Base-by-base conservation (phyloP, 1,140 invertebrate genomes). In the Papilio xuthus region DNA sequence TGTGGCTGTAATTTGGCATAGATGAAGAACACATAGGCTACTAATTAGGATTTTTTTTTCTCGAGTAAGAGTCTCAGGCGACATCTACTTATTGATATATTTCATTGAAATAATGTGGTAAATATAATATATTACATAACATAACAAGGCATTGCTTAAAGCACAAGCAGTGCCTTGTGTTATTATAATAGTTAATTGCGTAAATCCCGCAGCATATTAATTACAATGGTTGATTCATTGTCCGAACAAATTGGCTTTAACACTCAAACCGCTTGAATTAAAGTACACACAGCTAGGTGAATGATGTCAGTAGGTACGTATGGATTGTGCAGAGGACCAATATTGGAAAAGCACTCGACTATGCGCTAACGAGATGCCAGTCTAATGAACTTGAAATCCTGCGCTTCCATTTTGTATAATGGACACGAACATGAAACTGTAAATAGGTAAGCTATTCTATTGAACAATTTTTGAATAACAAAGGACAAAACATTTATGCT, bases 311-410 rank as follows among this genome's bases (percentile, higher is more conserved):
- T 80, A 83, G 79, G 83, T 80, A 83, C 80, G 75, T 85, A 85
- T 83, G 86, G 84, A 89, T 89, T 89, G 90, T 88, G 87, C 90
- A 90, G 88, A 89, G 86, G 88, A 88, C 85, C 88, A 91, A 91
- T 92, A 91, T 92, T 92, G 91, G 89, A 88, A 88, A 88, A 90
- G 88, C 90, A 90, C 89, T 91, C 89, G 84, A 87, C 90, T 90
- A 88, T 90, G 83, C 87, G 86, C 86, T 92, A 92, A 92, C 91
- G 90, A 90, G 89, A 91, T 89, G 88, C 87, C 85, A 89, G 88
- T 89, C 89, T 91, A 92, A 92, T 92, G 90, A 92, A 92, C 91
- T 91, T 89, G 90, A 91, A 91, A 92, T 92, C 88, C 88, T 89
- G 87, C 85, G 87, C 85, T 89, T 88, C 88, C 88, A 91, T 91